A percentile compares a stretch with the other conserved stretches of the same genome.
phyloP scores from a whole-genome alignment of 2,797 vertebrate species.

The Sebastes diaconus region DNA sequence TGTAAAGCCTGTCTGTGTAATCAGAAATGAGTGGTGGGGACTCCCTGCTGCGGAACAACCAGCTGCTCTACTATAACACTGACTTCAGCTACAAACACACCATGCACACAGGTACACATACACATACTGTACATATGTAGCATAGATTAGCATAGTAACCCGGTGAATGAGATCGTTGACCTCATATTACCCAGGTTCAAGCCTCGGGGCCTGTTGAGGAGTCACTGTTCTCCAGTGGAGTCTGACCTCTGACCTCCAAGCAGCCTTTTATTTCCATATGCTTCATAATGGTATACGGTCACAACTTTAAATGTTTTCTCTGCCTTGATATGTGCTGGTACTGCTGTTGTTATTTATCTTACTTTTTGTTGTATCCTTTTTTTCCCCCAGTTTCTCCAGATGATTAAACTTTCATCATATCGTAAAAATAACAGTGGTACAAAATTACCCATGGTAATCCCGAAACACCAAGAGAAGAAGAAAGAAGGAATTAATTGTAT shows the following conservation, averaged over 20 bases:
- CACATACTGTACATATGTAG: neutral
- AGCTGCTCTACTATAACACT: neutral
- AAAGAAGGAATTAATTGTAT: too few species aligned
- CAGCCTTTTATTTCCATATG: too few species aligned
- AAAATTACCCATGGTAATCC: neutral
- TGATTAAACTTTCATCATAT: neutral
- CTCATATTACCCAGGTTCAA: rapidly evolving
- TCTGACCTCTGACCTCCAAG: too few species aligned
- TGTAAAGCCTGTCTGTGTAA: conserved; percentile 16
- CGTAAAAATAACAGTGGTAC: neutral
- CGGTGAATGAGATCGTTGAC: neutral
- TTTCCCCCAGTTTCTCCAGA: neutral
- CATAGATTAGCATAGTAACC: neutral
- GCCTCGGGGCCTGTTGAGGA: too few species aligned
- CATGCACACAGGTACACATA: neutral
- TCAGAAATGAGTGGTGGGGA: neutral
- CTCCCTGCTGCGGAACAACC: conserved; percentile 3
- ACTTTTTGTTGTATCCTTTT: neutral
- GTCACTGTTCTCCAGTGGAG: too few species aligned
- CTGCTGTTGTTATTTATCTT: neutral
- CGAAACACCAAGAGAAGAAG: too few species aligned
- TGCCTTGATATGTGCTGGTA: rapidly evolving
- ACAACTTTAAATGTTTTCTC: neutral
- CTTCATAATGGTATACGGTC: too few species aligned
- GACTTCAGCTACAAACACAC: neutral